Evolutionary conservation across 2,888 invertebrate genomes (phyloP).

Genomic region (Diarsia dahlii): DNA sequence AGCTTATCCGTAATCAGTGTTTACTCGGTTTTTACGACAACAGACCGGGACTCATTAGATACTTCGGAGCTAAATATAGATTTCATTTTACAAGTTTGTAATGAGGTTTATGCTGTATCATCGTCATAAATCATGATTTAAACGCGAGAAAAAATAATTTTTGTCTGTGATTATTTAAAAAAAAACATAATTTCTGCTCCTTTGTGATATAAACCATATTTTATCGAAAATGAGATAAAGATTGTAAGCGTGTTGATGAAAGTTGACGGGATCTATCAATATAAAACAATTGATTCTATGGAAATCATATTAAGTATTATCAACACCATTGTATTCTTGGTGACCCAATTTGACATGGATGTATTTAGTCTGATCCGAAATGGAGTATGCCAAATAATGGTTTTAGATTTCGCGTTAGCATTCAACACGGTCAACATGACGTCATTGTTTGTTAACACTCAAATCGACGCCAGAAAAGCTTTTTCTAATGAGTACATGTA

Average conservation of each 20-base stretch:
- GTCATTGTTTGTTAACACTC: background rate
- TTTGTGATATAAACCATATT: background rate
- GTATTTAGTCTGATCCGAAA: slow-evolving; percentile 4
- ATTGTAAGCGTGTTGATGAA: background rate
- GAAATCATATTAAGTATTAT: background rate
- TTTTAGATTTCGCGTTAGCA: slow-evolving; percentile 39
- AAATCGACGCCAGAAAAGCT: background rate
- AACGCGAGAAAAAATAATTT: background rate
- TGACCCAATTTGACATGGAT: background rate
- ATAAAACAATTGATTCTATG: background rate
- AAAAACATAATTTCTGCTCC: background rate
- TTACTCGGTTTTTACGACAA: slow-evolving; percentile 29
- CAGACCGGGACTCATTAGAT: background rate
- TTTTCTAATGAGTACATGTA: background rate
- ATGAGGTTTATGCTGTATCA: background rate
- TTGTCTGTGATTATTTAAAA: background rate
- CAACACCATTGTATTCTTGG: background rate
- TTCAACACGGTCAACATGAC: slow-evolving; percentile 28
- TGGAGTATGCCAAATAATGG: slow-evolving; percentile 29
- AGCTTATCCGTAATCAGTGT: slow-evolving; percentile 50
- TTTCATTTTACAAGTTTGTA: background rate
- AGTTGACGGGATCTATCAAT: background rate
- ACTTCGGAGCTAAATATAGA: background rate
- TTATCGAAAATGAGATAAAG: background rate
- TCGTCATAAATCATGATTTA: background rate